Conservation (phyloP, 2,797 vertebrate genomes). For the Eulemur albifrons region DNA sequence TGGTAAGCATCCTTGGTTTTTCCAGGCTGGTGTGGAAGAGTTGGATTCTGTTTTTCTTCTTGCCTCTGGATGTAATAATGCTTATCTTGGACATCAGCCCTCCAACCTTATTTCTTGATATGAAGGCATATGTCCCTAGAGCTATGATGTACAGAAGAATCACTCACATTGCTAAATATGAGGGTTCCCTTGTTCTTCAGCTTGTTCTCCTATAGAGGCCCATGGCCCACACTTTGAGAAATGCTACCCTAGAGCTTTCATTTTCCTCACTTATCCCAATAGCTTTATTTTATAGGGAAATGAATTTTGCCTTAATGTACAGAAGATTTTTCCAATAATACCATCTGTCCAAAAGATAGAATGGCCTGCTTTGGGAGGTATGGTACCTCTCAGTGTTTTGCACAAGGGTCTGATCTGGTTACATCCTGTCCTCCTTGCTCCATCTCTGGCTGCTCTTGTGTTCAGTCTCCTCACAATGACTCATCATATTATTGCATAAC, state of each 20-base stretch:
- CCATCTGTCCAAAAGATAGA: neutral
- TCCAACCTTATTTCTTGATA: neutral
- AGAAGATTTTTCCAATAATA: neutral
- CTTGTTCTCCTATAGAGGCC: neutral
- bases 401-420: neutral
- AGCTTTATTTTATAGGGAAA: neutral
- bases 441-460: neutral
- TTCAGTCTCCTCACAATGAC: neutral
- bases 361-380: neutral
- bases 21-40: neutral
- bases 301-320: neutral
- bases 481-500: neutral
- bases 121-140: neutral
- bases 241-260: neutral
- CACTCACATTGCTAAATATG: neutral
- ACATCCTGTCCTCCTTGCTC: neutral
- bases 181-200: neutral
- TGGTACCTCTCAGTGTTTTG: neutral
- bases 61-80: neutral
- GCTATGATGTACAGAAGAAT: neutral
- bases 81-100: neutral
- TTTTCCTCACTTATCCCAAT: neutral
- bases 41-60: neutral
- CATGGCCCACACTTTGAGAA: neutral
- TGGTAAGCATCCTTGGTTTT: neutral